phyloP scores from a whole-genome alignment of 1,140 invertebrate species.

The Apocrypta bakeri region DNA sequence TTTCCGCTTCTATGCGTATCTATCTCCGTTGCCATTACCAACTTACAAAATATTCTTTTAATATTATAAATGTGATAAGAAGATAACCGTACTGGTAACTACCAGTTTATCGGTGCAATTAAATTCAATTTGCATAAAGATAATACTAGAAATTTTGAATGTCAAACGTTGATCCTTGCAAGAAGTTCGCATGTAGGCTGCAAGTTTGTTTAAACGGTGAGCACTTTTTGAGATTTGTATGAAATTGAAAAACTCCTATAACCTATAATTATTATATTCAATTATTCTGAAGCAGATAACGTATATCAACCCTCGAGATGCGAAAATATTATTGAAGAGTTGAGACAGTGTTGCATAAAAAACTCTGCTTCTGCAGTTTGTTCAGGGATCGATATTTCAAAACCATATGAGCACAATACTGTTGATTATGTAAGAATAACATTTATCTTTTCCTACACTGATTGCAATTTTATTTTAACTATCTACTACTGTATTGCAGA shows the following conservation, averaged over 20 bases:
- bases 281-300: slow-evolving; percentile 77
- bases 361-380: slow-evolving; percentile 79
- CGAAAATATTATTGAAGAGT: slow-evolving; percentile 76
- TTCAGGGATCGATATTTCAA: slow-evolving; percentile 78
- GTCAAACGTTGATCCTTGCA: slow-evolving; percentile 80
- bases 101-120: not conserved
- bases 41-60: too few relatives aligned
- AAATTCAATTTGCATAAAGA: too few relatives aligned
- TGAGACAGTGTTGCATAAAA: slow-evolving; percentile 80
- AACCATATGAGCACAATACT: slow-evolving; percentile 71
- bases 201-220: slow-evolving; percentile 84
- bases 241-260: not conserved
- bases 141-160: slow-evolving; percentile 51
- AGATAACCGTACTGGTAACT: too few relatives aligned
- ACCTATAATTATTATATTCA: not conserved
- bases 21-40: too few relatives aligned
- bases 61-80: too few relatives aligned
- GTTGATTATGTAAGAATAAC: slow-evolving; percentile 68
- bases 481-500: slow-evolving; percentile 56
- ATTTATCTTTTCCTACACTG: not conserved
- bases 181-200: slow-evolving; percentile 83
- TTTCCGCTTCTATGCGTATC: too few relatives aligned
- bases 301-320: slow-evolving; percentile 81
- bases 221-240: not conserved
- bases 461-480: not conserved